phyloP scores from a whole-genome alignment of 2,888 invertebrate genomes.

The Lydus trimaculatus region DNA sequence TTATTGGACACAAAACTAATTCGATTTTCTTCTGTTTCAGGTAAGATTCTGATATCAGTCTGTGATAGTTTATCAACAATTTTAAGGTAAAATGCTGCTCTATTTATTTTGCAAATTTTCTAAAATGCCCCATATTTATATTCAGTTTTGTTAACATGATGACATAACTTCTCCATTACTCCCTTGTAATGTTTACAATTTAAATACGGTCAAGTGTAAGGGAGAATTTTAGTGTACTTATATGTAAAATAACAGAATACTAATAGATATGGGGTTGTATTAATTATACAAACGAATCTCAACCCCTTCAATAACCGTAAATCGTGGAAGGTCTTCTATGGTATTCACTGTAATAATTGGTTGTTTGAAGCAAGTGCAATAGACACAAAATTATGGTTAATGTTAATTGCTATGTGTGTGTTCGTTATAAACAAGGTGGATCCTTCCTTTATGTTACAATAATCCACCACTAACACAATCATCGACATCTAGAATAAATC shows the following conservation, averaged over 20 bases:
- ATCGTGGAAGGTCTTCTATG: background rate
- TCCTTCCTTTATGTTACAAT: background rate
- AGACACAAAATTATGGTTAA: constrained; percentile 19
- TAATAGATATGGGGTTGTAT: background rate
- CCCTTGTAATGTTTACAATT: background rate
- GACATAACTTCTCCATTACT: constrained; percentile 8
- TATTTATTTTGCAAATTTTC: background rate
- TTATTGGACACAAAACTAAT: background rate
- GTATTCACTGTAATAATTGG: constrained; percentile 14
- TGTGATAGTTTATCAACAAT: background rate
- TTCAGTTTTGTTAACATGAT: background rate
- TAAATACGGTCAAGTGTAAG: background rate
- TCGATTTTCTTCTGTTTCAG: background rate
- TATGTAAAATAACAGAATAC: background rate
- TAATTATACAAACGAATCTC: constrained; percentile 2
- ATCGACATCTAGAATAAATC: constrained; percentile 11
- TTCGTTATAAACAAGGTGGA: constrained; percentile 8
- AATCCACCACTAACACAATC: background rate
- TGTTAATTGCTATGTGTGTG: constrained; percentile 12
- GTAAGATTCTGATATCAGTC: background rate
- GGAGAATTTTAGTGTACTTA: background rate
- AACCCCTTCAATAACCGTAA: background rate
- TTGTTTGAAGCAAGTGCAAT: constrained; percentile 20
- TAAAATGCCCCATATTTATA: background rate
- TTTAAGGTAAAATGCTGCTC: background rate